A percentile compares a stretch with the other conserved stretches of the same genome.
Conservation (phyloP, 1,140 invertebrate genomes). For the Tetragnatha versicolor region DNA sequence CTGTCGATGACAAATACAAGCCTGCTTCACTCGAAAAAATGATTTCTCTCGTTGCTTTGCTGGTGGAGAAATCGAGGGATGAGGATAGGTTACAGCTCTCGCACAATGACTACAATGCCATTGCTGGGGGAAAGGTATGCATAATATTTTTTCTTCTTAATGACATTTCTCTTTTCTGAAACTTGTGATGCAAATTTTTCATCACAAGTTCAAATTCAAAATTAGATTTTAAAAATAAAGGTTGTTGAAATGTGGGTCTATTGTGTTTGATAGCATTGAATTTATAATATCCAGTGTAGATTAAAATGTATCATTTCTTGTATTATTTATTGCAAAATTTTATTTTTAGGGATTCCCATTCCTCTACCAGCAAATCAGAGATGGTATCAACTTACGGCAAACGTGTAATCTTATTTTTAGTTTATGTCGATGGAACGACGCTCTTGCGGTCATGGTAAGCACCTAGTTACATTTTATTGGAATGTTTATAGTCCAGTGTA, state of each 20-base stretch:
- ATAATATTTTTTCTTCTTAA: too few species aligned
- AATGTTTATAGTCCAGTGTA: background rate
- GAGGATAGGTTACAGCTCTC: constrained; percentile 78
- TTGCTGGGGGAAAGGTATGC: constrained; percentile 82
- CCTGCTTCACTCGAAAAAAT: constrained; percentile 94
- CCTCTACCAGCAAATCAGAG: constrained; percentile 91
- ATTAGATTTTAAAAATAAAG: too few species aligned
- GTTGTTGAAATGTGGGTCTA: too few species aligned
- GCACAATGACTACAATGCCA: constrained; percentile 79
- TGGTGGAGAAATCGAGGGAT: constrained; percentile 85
- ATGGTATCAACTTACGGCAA: constrained; percentile 89
- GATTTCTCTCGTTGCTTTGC: constrained; percentile 85
- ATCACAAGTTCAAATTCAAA: too few species aligned
- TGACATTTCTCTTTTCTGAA: too few species aligned
- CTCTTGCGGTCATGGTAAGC: constrained; percentile 71
- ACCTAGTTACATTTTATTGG: background rate
- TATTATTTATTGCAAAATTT: constrained; percentile 50
- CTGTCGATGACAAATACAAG: constrained; percentile 77
- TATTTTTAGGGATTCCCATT: constrained; percentile 83
- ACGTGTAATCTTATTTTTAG: constrained; percentile 91
- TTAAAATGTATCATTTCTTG: too few species aligned
- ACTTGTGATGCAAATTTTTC: too few species aligned
- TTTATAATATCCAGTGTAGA: too few species aligned
- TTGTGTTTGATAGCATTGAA: too few species aligned
- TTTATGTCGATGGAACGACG: constrained; percentile 87